phyloP scores from a whole-genome alignment of 30 jellyfish, hydroid and myxozoan genomes.

The Clytia hemisphaerica region DNA sequence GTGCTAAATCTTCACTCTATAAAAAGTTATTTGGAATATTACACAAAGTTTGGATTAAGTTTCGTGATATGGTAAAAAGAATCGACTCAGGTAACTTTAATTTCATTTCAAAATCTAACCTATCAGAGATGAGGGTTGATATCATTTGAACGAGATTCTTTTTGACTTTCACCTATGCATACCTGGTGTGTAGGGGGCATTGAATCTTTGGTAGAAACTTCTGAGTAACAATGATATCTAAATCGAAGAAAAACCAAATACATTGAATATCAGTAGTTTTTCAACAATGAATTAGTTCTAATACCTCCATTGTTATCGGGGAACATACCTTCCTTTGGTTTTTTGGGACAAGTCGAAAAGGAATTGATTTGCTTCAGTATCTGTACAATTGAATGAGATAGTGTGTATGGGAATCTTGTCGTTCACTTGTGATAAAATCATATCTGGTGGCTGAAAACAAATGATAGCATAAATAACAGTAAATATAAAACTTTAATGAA shows the following conservation, averaged over 20 bases:
- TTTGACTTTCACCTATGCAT: no score
- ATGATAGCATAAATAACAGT: neutral
- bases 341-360: slow-evolving; percentile 62
- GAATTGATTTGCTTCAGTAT: slow-evolving; percentile 87
- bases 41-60: neutral
- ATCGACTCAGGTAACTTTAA: neutral
- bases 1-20: slow-evolving; percentile 82
- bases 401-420: slow-evolving; percentile 78
- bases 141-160: no score
- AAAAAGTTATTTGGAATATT: neutral
- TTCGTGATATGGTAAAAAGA: neutral
- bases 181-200: slow-evolving; percentile 78
- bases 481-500: neutral
- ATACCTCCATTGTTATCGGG: neutral
- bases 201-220: slow-evolving; percentile 42
- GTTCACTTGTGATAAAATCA: slow-evolving; percentile 77
- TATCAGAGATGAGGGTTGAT: no score
- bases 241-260: neutral
- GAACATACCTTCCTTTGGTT: slow-evolving; percentile 84
- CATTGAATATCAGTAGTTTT: neutral
- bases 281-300: neutral
- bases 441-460: slow-evolving; percentile 66
- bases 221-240: slow-evolving; percentile 89
- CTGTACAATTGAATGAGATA: slow-evolving; percentile 93
- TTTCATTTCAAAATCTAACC: no score